Conservation (phyloP, 2,888 invertebrate species). For the Megaustenia siamemsis region DNA sequence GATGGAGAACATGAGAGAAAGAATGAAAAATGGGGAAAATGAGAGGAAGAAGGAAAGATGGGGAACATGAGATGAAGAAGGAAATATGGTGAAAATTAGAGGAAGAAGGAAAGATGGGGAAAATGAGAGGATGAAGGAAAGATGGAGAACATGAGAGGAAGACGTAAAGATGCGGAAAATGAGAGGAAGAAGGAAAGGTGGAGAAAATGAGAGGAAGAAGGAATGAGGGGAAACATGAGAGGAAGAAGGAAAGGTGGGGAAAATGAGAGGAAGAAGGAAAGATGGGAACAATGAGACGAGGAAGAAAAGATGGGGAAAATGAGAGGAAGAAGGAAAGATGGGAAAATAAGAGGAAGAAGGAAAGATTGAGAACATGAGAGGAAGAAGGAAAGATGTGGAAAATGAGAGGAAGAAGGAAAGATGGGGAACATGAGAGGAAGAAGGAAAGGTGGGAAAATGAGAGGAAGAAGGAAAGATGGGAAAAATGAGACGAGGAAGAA, state of each 20-base stretch:
- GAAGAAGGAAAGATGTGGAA: not conserved
- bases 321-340: constrained; percentile 24
- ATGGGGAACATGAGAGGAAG: no score
- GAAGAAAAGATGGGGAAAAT: not conserved
- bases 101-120: not conserved
- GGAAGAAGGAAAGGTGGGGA: not conserved
- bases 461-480: not conserved
- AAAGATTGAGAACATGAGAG: not conserved
- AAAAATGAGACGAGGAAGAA: no score
- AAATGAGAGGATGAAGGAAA: not conserved
- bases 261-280: not conserved
- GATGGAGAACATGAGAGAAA: constrained; percentile 17
- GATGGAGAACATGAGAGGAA: not conserved
- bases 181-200: not conserved
- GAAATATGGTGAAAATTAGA: not conserved
- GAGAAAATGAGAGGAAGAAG: not conserved
- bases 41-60: not conserved
- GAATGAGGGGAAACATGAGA: not conserved
- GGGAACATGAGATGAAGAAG: not conserved
- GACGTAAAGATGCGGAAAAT: not conserved
- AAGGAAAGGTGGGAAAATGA: no score
- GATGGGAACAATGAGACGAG: not conserved
- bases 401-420: not conserved
- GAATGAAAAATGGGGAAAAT: not conserved
- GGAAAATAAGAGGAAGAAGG: not conserved